phyloP scores from a whole-genome alignment of 2,888 invertebrate species.

The Rotaria macrura region DNA sequence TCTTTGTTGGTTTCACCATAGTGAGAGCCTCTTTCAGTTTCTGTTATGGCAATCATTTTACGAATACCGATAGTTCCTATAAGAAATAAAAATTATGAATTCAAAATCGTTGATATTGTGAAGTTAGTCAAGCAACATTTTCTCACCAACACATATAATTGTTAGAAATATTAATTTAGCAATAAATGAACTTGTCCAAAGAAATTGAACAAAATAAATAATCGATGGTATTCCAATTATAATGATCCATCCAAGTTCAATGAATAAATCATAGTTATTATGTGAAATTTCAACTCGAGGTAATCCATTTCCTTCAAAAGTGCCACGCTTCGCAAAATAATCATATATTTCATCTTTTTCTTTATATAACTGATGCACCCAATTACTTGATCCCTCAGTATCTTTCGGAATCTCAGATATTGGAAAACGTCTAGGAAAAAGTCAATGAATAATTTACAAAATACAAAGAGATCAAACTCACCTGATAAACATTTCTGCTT shows the following conservation, averaged over 20 bases:
- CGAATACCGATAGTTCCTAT: no score
- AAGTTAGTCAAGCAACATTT: no score
- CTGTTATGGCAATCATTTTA: no score
- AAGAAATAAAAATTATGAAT: no score
- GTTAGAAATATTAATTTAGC: background rate
- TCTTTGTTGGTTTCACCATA: no score
- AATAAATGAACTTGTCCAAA: background rate
- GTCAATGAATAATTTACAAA: slow-evolving; percentile 55
- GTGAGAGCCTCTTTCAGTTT: no score
- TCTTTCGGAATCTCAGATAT: slow-evolving; percentile 65
- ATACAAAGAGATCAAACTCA: slow-evolving; percentile 60
- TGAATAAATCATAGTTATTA: slow-evolving; percentile 28
- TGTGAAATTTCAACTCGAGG: background rate
- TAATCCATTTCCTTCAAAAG: slow-evolving; percentile 21
- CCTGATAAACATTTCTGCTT: slow-evolving; percentile 37
- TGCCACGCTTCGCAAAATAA: slow-evolving; percentile 39
- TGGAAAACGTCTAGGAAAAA: slow-evolving; percentile 60
- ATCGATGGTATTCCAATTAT: slow-evolving; percentile 20
- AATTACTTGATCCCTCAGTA: slow-evolving; percentile 65
- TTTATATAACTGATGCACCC: slow-evolving; percentile 70
- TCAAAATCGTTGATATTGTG: no score
- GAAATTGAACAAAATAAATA: slow-evolving; percentile 7
- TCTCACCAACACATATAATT: no score
- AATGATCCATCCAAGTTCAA: slow-evolving; percentile 17
- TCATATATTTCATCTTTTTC: slow-evolving; percentile 47